Percentiles rank a stretch among this genome's conserved stretches.
phyloP scores from a whole-genome alignment of 2,888 invertebrate species.

The Nomada fabriciana region DNA sequence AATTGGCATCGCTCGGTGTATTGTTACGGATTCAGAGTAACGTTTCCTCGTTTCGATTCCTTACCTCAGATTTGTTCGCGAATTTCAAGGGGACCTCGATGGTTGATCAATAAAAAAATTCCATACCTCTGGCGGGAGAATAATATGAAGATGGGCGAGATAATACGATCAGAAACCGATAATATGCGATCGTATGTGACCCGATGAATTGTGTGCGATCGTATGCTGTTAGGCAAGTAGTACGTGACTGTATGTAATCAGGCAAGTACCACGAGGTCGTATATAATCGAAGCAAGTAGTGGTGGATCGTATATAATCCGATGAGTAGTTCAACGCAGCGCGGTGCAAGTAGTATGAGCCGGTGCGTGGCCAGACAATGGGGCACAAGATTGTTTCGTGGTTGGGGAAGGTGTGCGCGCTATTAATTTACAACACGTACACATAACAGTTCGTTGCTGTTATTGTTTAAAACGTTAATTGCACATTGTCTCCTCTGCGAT shows the following conservation, averaged over 20 bases:
- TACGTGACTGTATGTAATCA: conserved; percentile 44
- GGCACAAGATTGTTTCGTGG: background rate
- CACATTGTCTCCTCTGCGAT: background rate
- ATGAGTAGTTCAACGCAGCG: conserved; percentile 5
- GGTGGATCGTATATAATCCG: conserved; percentile 46
- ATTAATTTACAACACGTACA: conserved; percentile 6
- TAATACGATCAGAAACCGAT: background rate
- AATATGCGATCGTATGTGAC: conserved; percentile 36
- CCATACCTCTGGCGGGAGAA: background rate
- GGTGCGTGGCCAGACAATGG: conserved; percentile 6
- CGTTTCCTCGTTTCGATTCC: background rate
- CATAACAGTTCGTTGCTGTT: background rate
- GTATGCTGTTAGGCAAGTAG: conserved; percentile 41
- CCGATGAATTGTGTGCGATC: conserved; percentile 35
- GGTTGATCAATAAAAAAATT: background rate
- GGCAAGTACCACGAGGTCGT: conserved; percentile 37
- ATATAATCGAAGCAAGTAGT: conserved; percentile 38
- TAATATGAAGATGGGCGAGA: background rate
- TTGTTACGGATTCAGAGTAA: background rate
- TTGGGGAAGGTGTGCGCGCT: background rate
- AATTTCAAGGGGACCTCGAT: too few relatives aligned
- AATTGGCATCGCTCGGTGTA: background rate
- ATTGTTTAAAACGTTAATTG: background rate
- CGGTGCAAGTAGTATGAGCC: conserved; percentile 21
- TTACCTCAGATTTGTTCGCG: too few relatives aligned